Evolutionary conservation across 2,797 vertebrate genomes (phyloP), one percentile per base, ranked within the genome.

Genomic region (Thalassophryne amazonica): DNA sequence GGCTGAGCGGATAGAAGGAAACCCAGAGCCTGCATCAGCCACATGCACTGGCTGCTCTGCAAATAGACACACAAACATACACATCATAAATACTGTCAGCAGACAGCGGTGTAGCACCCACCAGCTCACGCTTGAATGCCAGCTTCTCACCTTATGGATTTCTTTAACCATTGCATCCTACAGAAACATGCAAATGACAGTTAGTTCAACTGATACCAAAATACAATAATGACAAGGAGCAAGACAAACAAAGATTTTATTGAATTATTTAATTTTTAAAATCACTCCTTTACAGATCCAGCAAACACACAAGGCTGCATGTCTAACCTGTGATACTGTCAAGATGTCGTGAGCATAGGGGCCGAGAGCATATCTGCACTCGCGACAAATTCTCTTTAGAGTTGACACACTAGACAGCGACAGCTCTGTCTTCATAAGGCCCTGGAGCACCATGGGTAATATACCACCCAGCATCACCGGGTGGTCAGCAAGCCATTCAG

Each of bases 21-120:
- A 50, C 97, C 97, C 78, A 98, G 85, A 6, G 94, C 96, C 89
- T 99, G 97, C 97, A 99, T 98, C 78, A 99, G 85, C 97, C 97
- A 98, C 94, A 95, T 94, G 78, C 95, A 96, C 86, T 99, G 97
- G 84, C 96, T 95, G 15, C 94, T 96, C 96, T 99, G 88, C 63
- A 69, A 76, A 66, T 77, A 84, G 15, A 73, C 58, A 53, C 36
- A 34, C 17, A 56, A 6, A 35, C 12, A 57, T 13, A 30, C 51
- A 35, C 43, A 49, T n/a, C 32, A 56, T 42, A 58, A 47, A 53
- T 30, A 27, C 30, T 24, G 40, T 20, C 32, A 33, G 13, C 49
- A 22, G 3, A 49, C 27, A 28, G 18, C 1, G 9, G 1, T 0
- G 8, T 35, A 49, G 8, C 31, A 17, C 7, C 6, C 3, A 30